Evolutionary conservation across 2,888 invertebrate species (phyloP).

Genomic region (Drosophila mercatorum): DNA sequence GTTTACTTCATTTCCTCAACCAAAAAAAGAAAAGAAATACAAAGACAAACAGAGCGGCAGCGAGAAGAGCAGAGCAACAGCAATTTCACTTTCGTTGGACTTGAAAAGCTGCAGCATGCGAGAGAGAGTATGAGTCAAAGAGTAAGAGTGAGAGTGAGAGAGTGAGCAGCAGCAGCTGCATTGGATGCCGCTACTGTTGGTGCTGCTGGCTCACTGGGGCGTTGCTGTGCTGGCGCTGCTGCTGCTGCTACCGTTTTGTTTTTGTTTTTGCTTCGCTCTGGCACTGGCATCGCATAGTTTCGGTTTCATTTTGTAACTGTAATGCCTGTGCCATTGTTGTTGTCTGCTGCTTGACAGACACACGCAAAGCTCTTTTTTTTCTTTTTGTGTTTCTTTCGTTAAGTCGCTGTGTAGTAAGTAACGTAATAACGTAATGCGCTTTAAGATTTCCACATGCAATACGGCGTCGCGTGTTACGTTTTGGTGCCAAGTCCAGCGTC

Average conservation of each 20-base stretch:
- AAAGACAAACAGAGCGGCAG: slow-evolving; percentile 3
- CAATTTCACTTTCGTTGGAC: slow-evolving; percentile 81
- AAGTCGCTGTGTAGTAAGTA: slow-evolving; percentile 42
- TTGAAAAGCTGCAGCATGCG: slow-evolving; percentile 71
- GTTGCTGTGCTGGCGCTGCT: slow-evolving; percentile 38
- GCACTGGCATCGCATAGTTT: slow-evolving; percentile 55
- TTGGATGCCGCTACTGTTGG: slow-evolving; percentile 45
- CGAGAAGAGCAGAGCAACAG: slow-evolving; percentile 32
- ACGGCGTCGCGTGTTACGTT: slow-evolving; percentile 62
- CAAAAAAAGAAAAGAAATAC: slow-evolving; percentile 9
- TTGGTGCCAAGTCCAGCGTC: slow-evolving; percentile 83
- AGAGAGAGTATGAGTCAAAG: slow-evolving; percentile 28
- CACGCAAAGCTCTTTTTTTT: slow-evolving; percentile 46
- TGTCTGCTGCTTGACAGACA: slow-evolving; percentile 37
- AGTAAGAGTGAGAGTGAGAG: slow-evolving; percentile 30
- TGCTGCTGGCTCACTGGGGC: slow-evolving; percentile 47
- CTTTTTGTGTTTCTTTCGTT: slow-evolving; percentile 21
- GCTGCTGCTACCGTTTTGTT: slow-evolving; percentile 27
- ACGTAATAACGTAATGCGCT: slow-evolving; percentile 75
- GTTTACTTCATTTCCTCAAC: slow-evolving; percentile 79
- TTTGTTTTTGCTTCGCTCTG: slow-evolving; percentile 39
- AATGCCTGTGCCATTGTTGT: slow-evolving; percentile 67
- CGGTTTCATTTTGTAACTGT: slow-evolving; percentile 75
- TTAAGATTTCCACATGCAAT: slow-evolving; percentile 71
- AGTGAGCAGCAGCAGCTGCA: slow-evolving; percentile 51